These are phyloP conservation scores for Cylloceria caligata DNA, from an alignment of 2,888 invertebrate genomes.

Conservation along the genomic window DNA sequence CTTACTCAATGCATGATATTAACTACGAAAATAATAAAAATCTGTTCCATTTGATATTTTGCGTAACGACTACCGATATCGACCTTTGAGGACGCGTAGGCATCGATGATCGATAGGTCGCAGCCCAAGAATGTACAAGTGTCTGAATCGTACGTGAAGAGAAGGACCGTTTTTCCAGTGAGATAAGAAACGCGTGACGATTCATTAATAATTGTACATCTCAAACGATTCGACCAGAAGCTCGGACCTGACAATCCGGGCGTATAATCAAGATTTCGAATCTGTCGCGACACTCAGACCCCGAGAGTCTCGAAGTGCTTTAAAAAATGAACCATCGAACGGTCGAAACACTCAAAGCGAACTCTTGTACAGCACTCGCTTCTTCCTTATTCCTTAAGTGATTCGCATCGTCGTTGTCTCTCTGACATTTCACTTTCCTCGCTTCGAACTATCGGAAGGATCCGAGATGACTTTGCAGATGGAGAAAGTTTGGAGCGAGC, in stretches of 20 bases:
- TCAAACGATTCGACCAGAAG: constrained; percentile 75
- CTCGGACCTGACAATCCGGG: constrained; percentile 63
- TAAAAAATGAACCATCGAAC: constrained; percentile 56
- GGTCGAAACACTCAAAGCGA: constrained; percentile 31
- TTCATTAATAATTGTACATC: constrained; percentile 77
- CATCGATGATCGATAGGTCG: constrained; percentile 55
- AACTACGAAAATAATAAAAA: neutral
- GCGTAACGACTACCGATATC: constrained; percentile 1
- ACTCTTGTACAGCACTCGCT: constrained; percentile 21
- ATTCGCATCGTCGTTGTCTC: constrained; percentile 48
- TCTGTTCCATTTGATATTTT: neutral
- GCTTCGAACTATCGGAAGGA: constrained; percentile 34
- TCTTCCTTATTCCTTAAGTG: constrained; percentile 40
- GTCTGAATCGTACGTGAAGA: constrained; percentile 23
- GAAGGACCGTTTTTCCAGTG: constrained; percentile 34
- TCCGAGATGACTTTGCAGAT: constrained; percentile 60
- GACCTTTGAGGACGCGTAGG: neutral
- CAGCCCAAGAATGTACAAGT: constrained; percentile 43
- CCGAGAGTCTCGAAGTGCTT: constrained; percentile 51
- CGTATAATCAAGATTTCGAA: constrained; percentile 68
- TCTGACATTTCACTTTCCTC: constrained; percentile 67
- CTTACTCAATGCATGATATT: neutral
- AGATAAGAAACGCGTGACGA: constrained; percentile 53
- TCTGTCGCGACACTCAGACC: constrained; percentile 64
- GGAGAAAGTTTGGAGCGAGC: constrained; percentile 46